These are phyloP conservation scores for Puffinus mauretanicus DNA, from an alignment of 2,113 vertebrate species.

Conservation along the genomic window DNA sequence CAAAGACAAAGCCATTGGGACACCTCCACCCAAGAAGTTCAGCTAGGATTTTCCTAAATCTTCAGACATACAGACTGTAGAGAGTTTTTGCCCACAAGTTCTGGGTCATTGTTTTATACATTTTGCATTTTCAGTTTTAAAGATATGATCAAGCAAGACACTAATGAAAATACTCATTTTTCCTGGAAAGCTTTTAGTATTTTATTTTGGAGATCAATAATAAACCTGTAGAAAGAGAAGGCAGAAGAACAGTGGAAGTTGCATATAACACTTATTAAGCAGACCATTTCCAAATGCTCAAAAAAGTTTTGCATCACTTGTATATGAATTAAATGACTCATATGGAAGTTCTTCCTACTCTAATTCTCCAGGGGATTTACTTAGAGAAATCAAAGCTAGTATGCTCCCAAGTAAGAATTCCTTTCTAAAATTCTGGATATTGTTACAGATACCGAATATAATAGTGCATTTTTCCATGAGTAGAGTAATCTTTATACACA, in stretches of 20 bases:
- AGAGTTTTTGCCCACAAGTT: neutral
- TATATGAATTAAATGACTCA: neutral
- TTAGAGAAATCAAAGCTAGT: neutral
- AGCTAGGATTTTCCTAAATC: neutral
- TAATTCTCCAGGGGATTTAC: neutral
- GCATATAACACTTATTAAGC: neutral
- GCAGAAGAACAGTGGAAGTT: neutral
- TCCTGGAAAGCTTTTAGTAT: neutral
- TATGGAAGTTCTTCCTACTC: neutral
- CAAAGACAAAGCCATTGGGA: neutral
- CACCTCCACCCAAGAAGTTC: neutral
- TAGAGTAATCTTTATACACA: neutral
- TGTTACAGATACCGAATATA: neutral
- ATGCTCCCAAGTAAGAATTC: neutral
- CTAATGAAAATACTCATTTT: neutral
- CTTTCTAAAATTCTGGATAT: neutral
- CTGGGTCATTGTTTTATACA: neutral
- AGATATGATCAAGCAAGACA: neutral
- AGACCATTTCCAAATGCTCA: neutral
- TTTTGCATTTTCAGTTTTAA: neutral
- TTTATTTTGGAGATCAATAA: neutral
- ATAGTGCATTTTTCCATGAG: neutral
- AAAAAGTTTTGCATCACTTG: neutral
- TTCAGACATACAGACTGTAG: neutral
- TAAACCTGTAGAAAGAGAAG: neutral